Evolutionary conservation across 2,888 invertebrate species (phyloP), one percentile per base, ranked within the genome.

Genomic region (Hoplodrina blanda): DNA sequence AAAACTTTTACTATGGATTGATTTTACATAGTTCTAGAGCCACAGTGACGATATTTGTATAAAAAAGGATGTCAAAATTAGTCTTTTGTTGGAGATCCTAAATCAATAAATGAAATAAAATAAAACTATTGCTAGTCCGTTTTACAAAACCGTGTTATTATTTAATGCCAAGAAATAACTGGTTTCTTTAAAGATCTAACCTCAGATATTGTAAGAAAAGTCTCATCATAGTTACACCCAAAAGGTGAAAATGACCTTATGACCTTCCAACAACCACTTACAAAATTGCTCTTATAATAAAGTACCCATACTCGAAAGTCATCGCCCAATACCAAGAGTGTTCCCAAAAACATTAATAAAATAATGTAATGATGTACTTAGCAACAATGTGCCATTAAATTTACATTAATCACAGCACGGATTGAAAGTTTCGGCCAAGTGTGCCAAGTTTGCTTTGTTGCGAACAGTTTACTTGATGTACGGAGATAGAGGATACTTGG

Each of bases 311-410:
- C 44, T 77, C 70, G 49, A 76, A 62, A 80, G 76, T 80, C 83
- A 81, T 71, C 66, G 20, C 25, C 65, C 69, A 64, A 75, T 75
- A 78, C 62, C 50, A n/a, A 33, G 63, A 74, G 81, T 84, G 73
- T 52, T 79, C 25, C 59, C 66, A 66, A 76, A 81, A 80, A 81
- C 72, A 73, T 80, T 85, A 81, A 84, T 85, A 85, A 83, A 84
- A 84, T 84, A 85, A 84, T 81, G 67, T 77, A 72, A 72, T 78
- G 75, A 80, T 78, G 62, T 81, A 71, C 64, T 70, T 71, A 41
- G 13, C 13, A 85, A 88, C 86, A 87, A 85, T 84, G 76, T 30
- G 83, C 87, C 90, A 89, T 90, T 88, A 90, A 88, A 83, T 79
- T 80, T 69, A 76, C 89, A 89, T 90, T 88, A 89, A 90, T 90